Base-by-base conservation (phyloP, 2,888 invertebrate species). In the Pristionchus maxplancki region DNA sequence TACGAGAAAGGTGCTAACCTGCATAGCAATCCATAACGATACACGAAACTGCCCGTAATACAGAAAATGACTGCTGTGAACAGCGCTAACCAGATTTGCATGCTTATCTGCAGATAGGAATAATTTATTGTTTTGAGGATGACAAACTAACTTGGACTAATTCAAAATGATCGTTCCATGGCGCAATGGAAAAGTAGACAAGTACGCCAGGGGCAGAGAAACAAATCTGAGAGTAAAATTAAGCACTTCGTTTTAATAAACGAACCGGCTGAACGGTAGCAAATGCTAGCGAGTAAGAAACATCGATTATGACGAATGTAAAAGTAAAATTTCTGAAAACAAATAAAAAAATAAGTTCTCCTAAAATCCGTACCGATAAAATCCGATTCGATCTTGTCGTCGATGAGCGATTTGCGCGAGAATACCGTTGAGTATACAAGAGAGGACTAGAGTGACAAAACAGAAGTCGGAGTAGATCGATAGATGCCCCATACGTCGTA, bases 11-110 rank as follows among this genome's bases (percentile, higher is more conserved):
- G 11, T 28, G 11, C 20, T 2, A n/a, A 81, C 81, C 50, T 81
- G 50, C 81, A 81, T n/a, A 81, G 15, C 8, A 81, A 15, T 4
- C 81, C 81, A 11, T 81, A 81, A 5, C 81, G 81, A 28, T 81
- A 81, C 6, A 81, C 9, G 81, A 81, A 81, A 40, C 81, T 81
- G 15, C 31, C 15, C 15, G 81, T 50, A 20, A 81, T 50, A 24
- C 81, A 81, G 1, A 81, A 31, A 3, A 48, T 48, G 1, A 50
- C 31, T n/a, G 37, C n/a, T 20, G 9, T 28, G 50, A 81, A 81
- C 28, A 28, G 24, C 6, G 37, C 44, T 6, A 81, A 13, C 48
- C 44, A 81, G 13, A 81, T 48, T 81, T 81, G 81, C 50, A 48
- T 24, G n/a, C n/a, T 31, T 0, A 81, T 24, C 78, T 78, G 2